Evolutionary conservation across 2,797 vertebrate species (phyloP), one percentile per base, ranked within the genome.

Genomic region (Eulemur coronatus): DNA sequence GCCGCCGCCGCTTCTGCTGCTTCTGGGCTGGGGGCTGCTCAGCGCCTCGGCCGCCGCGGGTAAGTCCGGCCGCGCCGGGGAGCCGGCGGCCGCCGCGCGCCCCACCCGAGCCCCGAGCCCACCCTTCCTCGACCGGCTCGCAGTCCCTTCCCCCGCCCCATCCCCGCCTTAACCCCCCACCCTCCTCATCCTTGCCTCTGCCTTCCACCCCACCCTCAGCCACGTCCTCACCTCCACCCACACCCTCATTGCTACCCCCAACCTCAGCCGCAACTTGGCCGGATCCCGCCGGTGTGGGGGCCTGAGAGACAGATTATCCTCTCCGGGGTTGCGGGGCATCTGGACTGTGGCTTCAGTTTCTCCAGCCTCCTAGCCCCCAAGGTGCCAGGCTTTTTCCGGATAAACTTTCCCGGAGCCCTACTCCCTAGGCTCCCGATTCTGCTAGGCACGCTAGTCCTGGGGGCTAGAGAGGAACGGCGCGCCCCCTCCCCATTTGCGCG

Each of bases 21-120:
- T 99, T 97, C 98, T 99, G 90, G 98, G 98, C 98, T 98, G 99
- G 99, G 96, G 97, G 84, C 99, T 99, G 98, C 99, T 99, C 89
- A 98, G 99, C 98, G 99, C 98, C 82, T 98, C 99, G 95, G 99
- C 99, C 67, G 99, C 98, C 94, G 98, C 99, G 97, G 99, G 99
- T 99, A 98, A 99, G 99, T 99, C 90, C 1, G 33, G 87, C 17
- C 69, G 80, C 72, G 55, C 78, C 3, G 38, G 73, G 84, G 43
- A 84, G 33, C 75, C 55, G n/a, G 92, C 69, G n/a, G 84, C 90
- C 35, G 33, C 95, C 59, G 67, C 57, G 80, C 94, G 95, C 96
- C 97, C 94, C 97, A 89, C 97, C 96, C 95, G 86, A 76, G 87
- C 92, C 85, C 35, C 4, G 55, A 38, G 89, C 91, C 97, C 96